Evolutionary conservation across 2,113 vertebrate species (phyloP), one percentile per base, ranked within the genome.

Genomic region (Ceratotherium simum): DNA sequence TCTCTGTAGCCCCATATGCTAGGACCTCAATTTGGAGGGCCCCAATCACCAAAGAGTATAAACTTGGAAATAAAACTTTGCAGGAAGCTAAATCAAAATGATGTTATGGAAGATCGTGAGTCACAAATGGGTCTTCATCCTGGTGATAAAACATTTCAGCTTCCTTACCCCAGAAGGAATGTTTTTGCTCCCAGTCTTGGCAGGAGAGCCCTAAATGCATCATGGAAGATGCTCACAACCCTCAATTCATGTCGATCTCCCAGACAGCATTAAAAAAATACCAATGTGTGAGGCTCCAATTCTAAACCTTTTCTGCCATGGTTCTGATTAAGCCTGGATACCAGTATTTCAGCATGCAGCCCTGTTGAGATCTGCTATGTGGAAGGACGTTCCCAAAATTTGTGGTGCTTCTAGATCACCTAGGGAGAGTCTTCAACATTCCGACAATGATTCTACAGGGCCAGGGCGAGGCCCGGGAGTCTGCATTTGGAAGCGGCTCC

Each of bases 261-360:
- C 62, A 23, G 58, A 14, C 18, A n/a, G 25, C n/a, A 23, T 69
- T 20, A 11, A 8, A 16, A 8, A 8, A 62, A 39, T 3, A 8
- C 29, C 31, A 18, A 6, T 0, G 0, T 6, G 3, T 0, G 8
- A 78, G 27, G 8, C 18, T 39, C 33, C 42, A 6, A 4, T 17
- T 46, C 9, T 23, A 12, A 62, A 39, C 60, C 46, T 60, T n/a
- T n/a, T 76, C 58, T 16, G 56, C 60, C 33, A 0, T 0, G 17
- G 27, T 8, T 12, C 72, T 51, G n/a, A 7, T 6, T 29, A 25
- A 23, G 56, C 33, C 62, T 1, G 0, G n/a, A 29, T 4, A 18
- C 31, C 82, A 27, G 33, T 2, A 54, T 14, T 33, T 18, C 13
- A 65, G 70, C 62, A 21, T 0, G 8, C 16, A 17, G n/a, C 4